Conservation (phyloP, 2,888 invertebrate genomes). For the Pollenia labialis region DNA sequence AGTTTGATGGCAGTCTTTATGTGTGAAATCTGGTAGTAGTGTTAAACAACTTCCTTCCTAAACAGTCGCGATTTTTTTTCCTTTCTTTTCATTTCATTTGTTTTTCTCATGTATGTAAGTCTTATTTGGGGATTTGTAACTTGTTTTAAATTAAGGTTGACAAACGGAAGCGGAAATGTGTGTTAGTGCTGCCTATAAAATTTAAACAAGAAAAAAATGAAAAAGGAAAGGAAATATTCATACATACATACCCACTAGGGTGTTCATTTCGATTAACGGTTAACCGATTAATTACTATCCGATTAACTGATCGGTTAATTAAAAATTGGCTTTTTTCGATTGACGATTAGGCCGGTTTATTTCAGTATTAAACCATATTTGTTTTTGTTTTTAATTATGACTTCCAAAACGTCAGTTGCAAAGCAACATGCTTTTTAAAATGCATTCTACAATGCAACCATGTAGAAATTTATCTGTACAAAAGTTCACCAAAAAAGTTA, state of each 20-base stretch:
- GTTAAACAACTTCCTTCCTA: slow-evolving; percentile 73
- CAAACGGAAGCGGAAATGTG: slow-evolving; percentile 72
- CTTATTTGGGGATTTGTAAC: slow-evolving; percentile 25
- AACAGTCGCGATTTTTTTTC: neutral
- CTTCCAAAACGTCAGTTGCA: too few species aligned
- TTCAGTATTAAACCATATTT: too few species aligned
- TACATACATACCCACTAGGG: neutral
- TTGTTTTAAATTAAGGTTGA: slow-evolving; percentile 54
- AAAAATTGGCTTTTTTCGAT: too few species aligned
- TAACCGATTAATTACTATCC: too few species aligned
- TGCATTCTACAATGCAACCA: too few species aligned
- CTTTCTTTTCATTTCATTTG: neutral
- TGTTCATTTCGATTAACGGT: too few species aligned
- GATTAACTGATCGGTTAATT: too few species aligned
- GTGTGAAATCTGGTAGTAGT: slow-evolving; percentile 47
- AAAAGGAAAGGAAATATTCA: neutral
- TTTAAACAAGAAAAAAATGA: neutral
- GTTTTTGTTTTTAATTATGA: too few species aligned
- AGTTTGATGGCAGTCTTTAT: slow-evolving; percentile 21
- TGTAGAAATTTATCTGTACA: too few species aligned
- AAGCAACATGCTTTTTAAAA: too few species aligned
- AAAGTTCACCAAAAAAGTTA: too few species aligned
- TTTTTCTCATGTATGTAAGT: slow-evolving; percentile 5
- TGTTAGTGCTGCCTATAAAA: slow-evolving; percentile 29
- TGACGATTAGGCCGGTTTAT: too few species aligned